phyloP scores from a whole-genome alignment of 2,797 vertebrate genomes.

The Cirrhinus mrigala region DNA sequence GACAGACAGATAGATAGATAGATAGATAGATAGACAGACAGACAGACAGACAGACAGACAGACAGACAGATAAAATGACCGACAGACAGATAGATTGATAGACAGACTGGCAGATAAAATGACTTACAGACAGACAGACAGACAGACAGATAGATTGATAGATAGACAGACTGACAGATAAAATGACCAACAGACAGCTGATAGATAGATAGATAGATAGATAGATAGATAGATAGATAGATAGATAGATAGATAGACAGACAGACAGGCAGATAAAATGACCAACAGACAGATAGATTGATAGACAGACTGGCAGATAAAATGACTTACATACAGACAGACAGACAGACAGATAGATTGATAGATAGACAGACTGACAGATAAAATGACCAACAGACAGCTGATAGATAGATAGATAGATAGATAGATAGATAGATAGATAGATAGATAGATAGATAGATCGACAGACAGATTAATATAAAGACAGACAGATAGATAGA shows the following conservation, averaged over 20 bases:
- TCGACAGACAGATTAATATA: neutral
- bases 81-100: neutral
- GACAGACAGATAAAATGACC: neutral
- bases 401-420: neutral
- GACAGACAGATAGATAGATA: neutral
- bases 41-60: neutral
- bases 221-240: neutral
- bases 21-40: neutral
- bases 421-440: fast-evolving
- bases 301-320: neutral
- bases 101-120: neutral
- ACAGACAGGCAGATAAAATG: neutral
- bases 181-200: no score
- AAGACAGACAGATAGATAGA: fast-evolving
- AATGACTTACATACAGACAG: neutral
- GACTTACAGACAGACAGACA: neutral
- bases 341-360: neutral
- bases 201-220: fast-evolving
- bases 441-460: fast-evolving
- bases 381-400: neutral
- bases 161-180: neutral
- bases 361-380: neutral
- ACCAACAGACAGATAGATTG: neutral
- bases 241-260: neutral
- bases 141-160: neutral